These are phyloP conservation scores for Drosophila helvetica DNA, from an alignment of 2,888 invertebrate genomes.

Conservation along the genomic window DNA sequence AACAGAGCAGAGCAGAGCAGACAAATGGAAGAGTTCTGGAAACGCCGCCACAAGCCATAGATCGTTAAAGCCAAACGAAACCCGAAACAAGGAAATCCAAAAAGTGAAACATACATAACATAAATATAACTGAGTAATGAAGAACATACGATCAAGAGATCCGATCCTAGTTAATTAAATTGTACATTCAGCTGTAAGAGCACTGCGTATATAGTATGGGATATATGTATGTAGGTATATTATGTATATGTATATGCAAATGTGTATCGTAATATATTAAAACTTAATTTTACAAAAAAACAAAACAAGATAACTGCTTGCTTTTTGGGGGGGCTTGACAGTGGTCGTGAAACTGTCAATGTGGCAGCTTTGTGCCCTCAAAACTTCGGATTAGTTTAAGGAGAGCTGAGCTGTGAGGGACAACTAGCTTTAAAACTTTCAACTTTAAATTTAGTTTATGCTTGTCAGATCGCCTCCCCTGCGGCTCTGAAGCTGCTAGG, in stretches of 20 bases:
- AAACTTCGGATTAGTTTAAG: neutral
- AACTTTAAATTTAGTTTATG: neutral
- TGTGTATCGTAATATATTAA: conserved; percentile 75
- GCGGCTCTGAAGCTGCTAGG: conserved; percentile 3
- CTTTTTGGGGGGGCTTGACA: conserved; percentile 32
- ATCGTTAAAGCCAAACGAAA: conserved; percentile 49
- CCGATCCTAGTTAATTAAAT: conserved; percentile 78
- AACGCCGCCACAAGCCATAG: conserved; percentile 38
- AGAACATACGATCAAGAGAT: conserved; percentile 59
- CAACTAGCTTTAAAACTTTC: no score
- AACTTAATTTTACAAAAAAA: conserved; percentile 72
- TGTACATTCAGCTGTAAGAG: conserved; percentile 72
- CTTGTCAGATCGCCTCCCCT: neutral
- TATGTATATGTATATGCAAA: conserved; percentile 45
- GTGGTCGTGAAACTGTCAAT: conserved; percentile 28
- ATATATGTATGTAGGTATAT: conserved; percentile 27
- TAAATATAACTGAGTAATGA: conserved; percentile 21
- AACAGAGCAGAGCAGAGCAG: conserved; percentile 10
- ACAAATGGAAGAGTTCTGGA: conserved; percentile 26
- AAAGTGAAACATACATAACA: conserved; percentile 21
- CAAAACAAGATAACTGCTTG: conserved; percentile 1
- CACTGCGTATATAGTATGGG: conserved; percentile 62
- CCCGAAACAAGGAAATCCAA: conserved; percentile 25
- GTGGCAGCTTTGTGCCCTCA: neutral
- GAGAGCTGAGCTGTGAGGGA: neutral